Base-by-base conservation (phyloP, 2,113 vertebrate genomes). In the Phyllostomus hastatus region DNA sequence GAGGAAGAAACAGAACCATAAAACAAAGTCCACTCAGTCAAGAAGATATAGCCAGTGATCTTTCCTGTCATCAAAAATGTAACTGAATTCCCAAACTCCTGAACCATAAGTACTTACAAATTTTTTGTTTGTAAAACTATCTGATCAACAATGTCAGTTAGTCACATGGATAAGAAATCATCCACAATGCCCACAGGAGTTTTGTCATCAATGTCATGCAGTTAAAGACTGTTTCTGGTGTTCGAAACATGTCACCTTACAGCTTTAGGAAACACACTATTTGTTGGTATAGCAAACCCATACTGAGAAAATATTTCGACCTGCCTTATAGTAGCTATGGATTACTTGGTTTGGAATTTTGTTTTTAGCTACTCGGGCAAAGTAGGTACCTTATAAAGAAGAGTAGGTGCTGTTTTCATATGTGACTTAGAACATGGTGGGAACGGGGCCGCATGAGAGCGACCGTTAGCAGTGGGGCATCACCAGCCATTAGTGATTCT, bases 71-170 rank as follows among this genome's bases (percentile, higher is more conserved):
- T 38, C 43, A 24, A 80, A 92, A 69, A 41, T 64, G 43, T 61
- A 72, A 80, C 43, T 72, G 72, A 94, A 20, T 7, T 80, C 43
- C 61, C 28, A 33, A 90, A 76, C 12, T 95, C 35, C 54, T 73
- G 33, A 70, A 72, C 50, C 10, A 57, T 22, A 50, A 80, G 69
- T 92, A 96, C 59, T 96, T 95, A 93, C 50, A 95, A 94, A 97
- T 75, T n/a, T 76, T 96, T 95, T 96, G 94, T 90, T 97, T 95
- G 35, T 96, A 52, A 88, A 97, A 95, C 89, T 95, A 89, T 72
- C 95, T 96, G 70, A 95, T 93, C n/a, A 89, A 94, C 67, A 52
- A 81, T 75, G 70, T 79, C 88, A 95, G 85, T 94, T 95, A 96
- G 66, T 82, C 5, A 17, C 43, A 79, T 70, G 93, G 41, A 76